A percentile compares a stretch with the other conserved stretches of the same genome.
Conservation (phyloP, 1,140 invertebrate species). For the Hyles euphorbiae region DNA sequence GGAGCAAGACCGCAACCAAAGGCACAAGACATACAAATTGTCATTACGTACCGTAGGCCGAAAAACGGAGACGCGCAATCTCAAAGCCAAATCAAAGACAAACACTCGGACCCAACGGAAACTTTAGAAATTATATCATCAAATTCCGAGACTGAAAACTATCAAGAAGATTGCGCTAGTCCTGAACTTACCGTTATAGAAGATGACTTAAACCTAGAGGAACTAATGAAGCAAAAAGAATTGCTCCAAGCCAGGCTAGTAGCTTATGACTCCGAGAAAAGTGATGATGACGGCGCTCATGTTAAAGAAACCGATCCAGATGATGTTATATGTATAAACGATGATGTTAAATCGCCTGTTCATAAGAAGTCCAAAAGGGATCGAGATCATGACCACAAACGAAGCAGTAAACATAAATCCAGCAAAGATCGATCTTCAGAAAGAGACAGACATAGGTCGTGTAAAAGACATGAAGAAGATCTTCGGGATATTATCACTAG, state of each 20-base stretch:
- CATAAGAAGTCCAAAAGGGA: conserved; percentile 30
- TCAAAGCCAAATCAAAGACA: neutral
- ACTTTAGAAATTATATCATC: conserved; percentile 81
- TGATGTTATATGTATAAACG: conserved; percentile 41
- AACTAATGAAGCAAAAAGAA: conserved; percentile 92
- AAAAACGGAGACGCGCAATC: conserved; percentile 42
- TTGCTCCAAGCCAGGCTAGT: conserved; percentile 79
- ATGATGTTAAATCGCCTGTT: conserved; percentile 33
- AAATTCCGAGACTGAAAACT: conserved; percentile 81
- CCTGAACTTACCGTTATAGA: conserved; percentile 86
- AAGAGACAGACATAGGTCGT: conserved; percentile 37
- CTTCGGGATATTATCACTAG: conserved; percentile 58
- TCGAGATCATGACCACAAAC: conserved; percentile 26
- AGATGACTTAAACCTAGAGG: conserved; percentile 91
- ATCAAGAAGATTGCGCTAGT: conserved; percentile 83
- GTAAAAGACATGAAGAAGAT: conserved; percentile 52
- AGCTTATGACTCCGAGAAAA: conserved; percentile 75
- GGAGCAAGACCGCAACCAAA: neutral
- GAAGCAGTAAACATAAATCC: conserved; percentile 36
- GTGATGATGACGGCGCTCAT: conserved; percentile 35
- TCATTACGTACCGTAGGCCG: conserved; percentile 10
- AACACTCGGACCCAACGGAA: conserved; percentile 25
- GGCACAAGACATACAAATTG: neutral
- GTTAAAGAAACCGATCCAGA: conserved; percentile 17
- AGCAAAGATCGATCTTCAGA: conserved; percentile 44